These are phyloP conservation scores for Torymus aiolomorphi DNA, from an alignment of 2,888 invertebrate genomes.

Conservation along the genomic window DNA sequence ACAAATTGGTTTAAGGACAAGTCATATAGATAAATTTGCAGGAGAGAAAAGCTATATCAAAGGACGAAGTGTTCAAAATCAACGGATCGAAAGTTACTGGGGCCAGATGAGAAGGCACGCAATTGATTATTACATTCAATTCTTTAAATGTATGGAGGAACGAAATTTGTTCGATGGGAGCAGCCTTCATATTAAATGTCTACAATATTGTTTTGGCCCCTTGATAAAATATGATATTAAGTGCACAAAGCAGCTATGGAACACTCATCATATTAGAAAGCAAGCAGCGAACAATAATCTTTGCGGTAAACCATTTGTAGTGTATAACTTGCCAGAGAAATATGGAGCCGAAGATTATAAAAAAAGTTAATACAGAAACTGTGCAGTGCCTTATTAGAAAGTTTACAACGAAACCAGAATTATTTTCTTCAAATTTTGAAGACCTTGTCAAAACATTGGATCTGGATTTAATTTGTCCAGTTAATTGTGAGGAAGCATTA, in stretches of 20 bases:
- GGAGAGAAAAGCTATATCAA: constrained; percentile 48
- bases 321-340: constrained; percentile 1
- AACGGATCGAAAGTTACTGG: constrained; percentile 51
- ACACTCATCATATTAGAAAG: constrained; percentile 13
- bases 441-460: no score
- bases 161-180: constrained; percentile 27
- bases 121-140: constrained; percentile 43
- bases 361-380: no score
- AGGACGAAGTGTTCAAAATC: constrained; percentile 47
- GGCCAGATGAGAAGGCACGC: constrained; percentile 34
- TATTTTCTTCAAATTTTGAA: no score
- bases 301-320: constrained; percentile 1
- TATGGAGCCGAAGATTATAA: no score
- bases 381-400: no score
- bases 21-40: constrained; percentile 34
- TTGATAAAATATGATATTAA: background rate
- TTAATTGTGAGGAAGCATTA: no score
- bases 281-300: constrained; percentile 6
- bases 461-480: no score
- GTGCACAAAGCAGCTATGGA: background rate
- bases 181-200: background rate
- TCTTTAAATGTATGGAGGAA: constrained; percentile 18
- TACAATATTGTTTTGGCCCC: constrained; percentile 5
- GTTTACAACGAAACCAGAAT: no score
- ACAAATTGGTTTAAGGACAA: constrained; percentile 20